phyloP scores from a whole-genome alignment of 1,140 invertebrate genomes.

The Bombus sylvicola region DNA sequence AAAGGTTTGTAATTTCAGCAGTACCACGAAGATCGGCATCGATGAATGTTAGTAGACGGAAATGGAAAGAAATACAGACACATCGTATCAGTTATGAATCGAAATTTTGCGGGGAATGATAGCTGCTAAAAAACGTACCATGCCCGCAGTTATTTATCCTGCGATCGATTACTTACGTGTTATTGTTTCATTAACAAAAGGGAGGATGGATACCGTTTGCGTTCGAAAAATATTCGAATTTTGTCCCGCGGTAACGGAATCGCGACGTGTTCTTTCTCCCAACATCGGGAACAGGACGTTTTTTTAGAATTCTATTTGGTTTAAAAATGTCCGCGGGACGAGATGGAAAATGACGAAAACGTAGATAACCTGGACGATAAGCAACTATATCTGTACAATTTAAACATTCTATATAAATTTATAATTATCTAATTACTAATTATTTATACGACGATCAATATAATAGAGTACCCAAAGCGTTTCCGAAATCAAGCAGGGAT shows the following conservation, averaged over 20 bases:
- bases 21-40: too few relatives aligned
- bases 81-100: neutral
- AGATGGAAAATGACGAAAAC: neutral
- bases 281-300: neutral
- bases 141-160: slow-evolving; percentile 46
- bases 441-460: neutral
- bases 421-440: neutral
- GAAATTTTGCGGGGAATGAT: slow-evolving; percentile 38
- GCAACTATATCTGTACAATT: neutral
- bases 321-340: neutral
- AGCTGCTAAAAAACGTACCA: slow-evolving; percentile 15
- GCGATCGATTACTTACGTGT: slow-evolving; percentile 49
- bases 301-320: neutral
- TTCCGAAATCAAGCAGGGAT: neutral
- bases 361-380: neutral
- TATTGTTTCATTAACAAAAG: slow-evolving; percentile 55
- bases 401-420: neutral
- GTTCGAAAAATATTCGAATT: slow-evolving; percentile 15
- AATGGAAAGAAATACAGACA: slow-evolving; percentile 10
- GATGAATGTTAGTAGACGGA: neutral
- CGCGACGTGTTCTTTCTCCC: neutral
- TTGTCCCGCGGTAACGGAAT: neutral
- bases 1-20: neutral
- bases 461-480: neutral
- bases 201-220: neutral